Percentiles rank a stretch among this genome's conserved stretches.
Conservation (phyloP, 2,888 invertebrate genomes). For the Caenorhabditis sp. region DNA sequence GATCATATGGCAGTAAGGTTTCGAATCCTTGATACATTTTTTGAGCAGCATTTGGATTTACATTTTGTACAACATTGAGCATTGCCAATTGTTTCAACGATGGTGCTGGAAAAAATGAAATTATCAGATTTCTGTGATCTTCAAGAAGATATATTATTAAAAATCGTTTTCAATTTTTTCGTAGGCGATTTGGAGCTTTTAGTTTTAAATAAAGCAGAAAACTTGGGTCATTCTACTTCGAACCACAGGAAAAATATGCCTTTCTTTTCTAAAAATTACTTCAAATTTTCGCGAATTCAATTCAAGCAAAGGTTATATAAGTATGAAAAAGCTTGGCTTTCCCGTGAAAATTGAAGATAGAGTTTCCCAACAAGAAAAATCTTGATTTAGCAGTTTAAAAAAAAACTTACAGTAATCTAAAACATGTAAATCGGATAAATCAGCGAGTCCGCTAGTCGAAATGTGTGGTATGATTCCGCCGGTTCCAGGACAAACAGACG, state of each 20-base stretch:
- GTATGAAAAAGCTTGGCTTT: too few species aligned
- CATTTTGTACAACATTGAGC: slow-evolving; percentile 3
- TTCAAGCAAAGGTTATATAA: too few species aligned
- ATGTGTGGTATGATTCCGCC: background rate
- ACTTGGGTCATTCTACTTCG: too few species aligned
- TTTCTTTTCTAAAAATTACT: too few species aligned
- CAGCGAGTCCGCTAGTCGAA: slow-evolving; percentile 42
- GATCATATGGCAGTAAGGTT: slow-evolving; percentile 14
- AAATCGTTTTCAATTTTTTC: too few species aligned
- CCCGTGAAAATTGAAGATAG: too few species aligned
- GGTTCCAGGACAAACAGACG: slow-evolving; percentile 3
- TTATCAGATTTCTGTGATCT: background rate
- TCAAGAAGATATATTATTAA: too few species aligned
- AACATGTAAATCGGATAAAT: slow-evolving; percentile 66
- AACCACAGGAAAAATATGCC: too few species aligned
- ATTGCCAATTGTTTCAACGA: slow-evolving; percentile 25
- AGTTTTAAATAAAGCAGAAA: too few species aligned
- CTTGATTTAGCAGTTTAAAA: background rate
- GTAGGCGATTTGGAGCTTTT: too few species aligned
- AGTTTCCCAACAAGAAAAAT: too few species aligned
- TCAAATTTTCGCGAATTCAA: too few species aligned
- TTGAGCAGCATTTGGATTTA: background rate
- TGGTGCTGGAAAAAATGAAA: slow-evolving; percentile 15
- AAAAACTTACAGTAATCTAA: slow-evolving; percentile 56
- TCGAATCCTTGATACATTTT: slow-evolving; percentile 15